Base-by-base conservation (phyloP, 2,888 invertebrate genomes). In the Acholoe squamosa region DNA sequence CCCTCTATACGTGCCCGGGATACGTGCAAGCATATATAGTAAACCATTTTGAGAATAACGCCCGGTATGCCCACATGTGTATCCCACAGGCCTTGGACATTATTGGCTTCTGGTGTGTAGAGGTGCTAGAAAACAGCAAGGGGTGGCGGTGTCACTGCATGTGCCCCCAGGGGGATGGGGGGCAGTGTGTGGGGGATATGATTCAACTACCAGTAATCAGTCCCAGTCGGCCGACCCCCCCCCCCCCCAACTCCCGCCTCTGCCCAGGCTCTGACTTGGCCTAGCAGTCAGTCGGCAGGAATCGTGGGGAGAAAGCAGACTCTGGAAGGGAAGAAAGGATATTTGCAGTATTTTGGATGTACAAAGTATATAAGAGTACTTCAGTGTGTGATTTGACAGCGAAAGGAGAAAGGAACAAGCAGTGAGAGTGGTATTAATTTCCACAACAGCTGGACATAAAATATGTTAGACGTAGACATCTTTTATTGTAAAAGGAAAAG, bases 171-270 rank as follows among this genome's bases (percentile, higher is more conserved):
- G 19, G 61, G 61, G 22, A n/a, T 61, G 61, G 61, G 61, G 61
- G 61, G 61, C 54, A 14, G 10, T 61, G 7, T 7, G 5, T n/a
- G n/a, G 61, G 61, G 61, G 61, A 61, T 61, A 61, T 61, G 61
- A 61, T 61, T 61, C 61, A 61, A n/a, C 61, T 61, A 61, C n/a
- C 61, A n/a, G 61, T 61, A 61, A 61, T 61, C 61, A 61, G 61
- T 61, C 61, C 61, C 61, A 61, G 61, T 61, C 61, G 61, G 61
- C 61, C 61, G 61, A 7, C 61, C 61, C 61, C 19, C 61, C 61
- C 61, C 61, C 19, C 61, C 14, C 61, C 61, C 61, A 14, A 10
- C 43, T 19, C 19, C 7, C 61, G 19, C 14, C 61, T 19, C 61
- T 12, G 43, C 10, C 43, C 43, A 43, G 43, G 10, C 3, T 43